These are phyloP conservation scores for Drosophila testacea DNA, from an alignment of 2,888 invertebrate species.

Conservation along the genomic window DNA sequence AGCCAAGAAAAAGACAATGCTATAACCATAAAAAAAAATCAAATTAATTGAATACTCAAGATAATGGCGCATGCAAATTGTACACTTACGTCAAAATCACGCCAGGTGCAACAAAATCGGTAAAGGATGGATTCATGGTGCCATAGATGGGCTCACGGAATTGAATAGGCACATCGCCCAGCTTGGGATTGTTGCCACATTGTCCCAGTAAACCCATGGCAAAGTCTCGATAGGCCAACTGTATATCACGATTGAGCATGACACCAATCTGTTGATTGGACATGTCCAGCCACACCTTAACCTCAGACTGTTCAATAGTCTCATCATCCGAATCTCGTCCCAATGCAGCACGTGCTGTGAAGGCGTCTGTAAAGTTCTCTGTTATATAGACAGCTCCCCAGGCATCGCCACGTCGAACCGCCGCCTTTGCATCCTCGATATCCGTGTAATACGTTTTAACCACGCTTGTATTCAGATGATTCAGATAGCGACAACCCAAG, in stretches of 20 bases:
- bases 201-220: conserved; percentile 90
- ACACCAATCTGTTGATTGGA: conserved; percentile 98
- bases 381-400: conserved; percentile 96
- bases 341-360: conserved; percentile 92
- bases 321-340: conserved; percentile 94
- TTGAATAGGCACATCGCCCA: conserved; percentile 95
- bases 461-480: conserved; percentile 91
- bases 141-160: conserved; percentile 96
- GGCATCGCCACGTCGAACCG: conserved; percentile 91
- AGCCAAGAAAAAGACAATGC: conserved; percentile 98
- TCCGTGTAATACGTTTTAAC: conserved; percentile 89
- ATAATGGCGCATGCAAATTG: conserved; percentile 16
- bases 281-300: conserved; percentile 96
- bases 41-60: background rate
- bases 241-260: conserved; percentile 93
- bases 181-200: conserved; percentile 92
- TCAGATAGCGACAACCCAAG: conserved; percentile 92
- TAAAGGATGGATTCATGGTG: conserved; percentile 95
- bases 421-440: conserved; percentile 89
- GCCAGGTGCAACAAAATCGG: conserved; percentile 98
- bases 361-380: conserved; percentile 94
- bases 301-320: conserved; percentile 93
- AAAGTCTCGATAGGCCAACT: conserved; percentile 94
- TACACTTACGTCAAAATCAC: conserved; percentile 94
- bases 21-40: conserved; percentile 85